Evolutionary conservation across 2,797 vertebrate species (phyloP).

Genomic region (Lutjanus argentimaculatus): DNA sequence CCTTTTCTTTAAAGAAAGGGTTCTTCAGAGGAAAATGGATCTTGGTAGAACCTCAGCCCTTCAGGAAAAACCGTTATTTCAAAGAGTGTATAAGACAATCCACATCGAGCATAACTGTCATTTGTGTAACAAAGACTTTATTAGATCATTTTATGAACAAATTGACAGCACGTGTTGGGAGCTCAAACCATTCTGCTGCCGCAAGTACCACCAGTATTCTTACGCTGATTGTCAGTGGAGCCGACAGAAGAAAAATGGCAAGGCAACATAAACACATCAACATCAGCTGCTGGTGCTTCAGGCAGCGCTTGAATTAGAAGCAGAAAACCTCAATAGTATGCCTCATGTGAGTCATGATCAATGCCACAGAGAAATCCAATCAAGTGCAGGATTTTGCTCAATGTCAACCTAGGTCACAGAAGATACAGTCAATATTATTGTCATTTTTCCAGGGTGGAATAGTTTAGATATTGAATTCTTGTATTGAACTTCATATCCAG

Average conservation of each 20-base stretch:
- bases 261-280: constrained; percentile 52
- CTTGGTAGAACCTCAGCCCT: too few relatives aligned
- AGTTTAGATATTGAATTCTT: constrained; percentile 44
- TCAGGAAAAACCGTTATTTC: too few relatives aligned
- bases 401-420: constrained; percentile 71
- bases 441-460: constrained; percentile 45
- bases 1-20: too few relatives aligned
- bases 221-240: constrained; percentile 45
- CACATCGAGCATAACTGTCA: constrained; percentile 30
- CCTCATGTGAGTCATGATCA: constrained; percentile 75
- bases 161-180: constrained; percentile 57
- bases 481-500: constrained; percentile 37
- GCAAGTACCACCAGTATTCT: constrained; percentile 18
- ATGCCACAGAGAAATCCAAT: constrained; percentile 70
- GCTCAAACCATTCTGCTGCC: constrained; percentile 18
- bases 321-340: constrained; percentile 64
- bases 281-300: constrained; percentile 62
- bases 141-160: constrained; percentile 61
- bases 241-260: constrained; percentile 28
- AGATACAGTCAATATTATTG: constrained; percentile 61
- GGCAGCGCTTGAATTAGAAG: constrained; percentile 64
- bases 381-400: constrained; percentile 58
- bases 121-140: constrained; percentile 53
- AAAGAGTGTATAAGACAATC: constrained; percentile 18
- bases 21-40: too few relatives aligned